A percentile compares a stretch with the other conserved stretches of the same genome.
Conservation (phyloP, 1,140 invertebrate species). For the Reticulitermes speratus region DNA sequence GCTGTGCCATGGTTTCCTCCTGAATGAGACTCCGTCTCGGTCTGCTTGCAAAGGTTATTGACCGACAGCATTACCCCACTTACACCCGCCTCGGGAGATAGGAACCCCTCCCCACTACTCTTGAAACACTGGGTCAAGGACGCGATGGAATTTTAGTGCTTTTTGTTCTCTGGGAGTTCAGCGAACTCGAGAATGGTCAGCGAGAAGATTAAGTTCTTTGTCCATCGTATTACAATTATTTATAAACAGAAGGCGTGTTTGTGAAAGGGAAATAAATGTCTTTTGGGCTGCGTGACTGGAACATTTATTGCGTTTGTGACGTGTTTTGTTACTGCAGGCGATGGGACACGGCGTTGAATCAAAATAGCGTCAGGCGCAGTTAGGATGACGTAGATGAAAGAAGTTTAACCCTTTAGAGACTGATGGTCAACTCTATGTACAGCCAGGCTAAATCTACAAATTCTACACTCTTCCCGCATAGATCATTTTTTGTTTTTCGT, state of each 20-base stretch:
- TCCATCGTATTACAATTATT: neutral
- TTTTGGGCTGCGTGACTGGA: neutral
- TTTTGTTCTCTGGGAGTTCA: neutral
- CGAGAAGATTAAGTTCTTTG: neutral
- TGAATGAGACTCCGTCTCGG: neutral
- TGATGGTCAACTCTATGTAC: too few species aligned
- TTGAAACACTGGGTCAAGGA: neutral
- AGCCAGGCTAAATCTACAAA: too few species aligned
- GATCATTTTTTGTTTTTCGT: too few species aligned
- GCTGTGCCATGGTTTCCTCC: neutral
- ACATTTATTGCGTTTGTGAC: too few species aligned
- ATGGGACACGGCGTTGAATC: too few species aligned
- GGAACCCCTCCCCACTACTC: neutral
- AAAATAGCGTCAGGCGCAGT: too few species aligned
- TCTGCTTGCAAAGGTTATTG: neutral
- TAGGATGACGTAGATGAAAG: too few species aligned
- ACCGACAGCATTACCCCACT: neutral
- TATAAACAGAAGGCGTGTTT: neutral
- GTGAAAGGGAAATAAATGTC: neutral
- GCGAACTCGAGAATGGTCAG: neutral
- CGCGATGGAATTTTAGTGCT: neutral
- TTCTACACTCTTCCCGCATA: too few species aligned
- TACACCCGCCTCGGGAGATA: too few species aligned
- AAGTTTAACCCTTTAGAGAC: too few species aligned
- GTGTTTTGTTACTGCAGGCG: too few species aligned